phyloP scores from a whole-genome alignment of 2,113 vertebrate genomes.

The Hepsetus odoe region DNA sequence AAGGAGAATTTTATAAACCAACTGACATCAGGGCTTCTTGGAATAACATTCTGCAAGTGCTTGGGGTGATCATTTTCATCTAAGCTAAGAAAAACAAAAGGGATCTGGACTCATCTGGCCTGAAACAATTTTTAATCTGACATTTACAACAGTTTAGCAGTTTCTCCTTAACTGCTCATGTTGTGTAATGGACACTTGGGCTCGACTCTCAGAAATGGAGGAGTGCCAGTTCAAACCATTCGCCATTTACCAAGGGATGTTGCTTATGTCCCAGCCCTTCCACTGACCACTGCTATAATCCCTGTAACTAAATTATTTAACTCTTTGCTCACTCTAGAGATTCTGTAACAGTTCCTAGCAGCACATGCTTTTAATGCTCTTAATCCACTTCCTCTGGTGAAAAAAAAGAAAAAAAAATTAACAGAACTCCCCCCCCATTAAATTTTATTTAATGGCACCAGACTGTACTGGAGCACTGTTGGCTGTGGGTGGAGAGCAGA shows the following conservation, averaged over 20 bases:
- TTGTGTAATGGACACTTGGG: background rate
- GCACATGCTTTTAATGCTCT: conserved; percentile 34
- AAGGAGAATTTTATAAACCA: background rate
- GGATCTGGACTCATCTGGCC: conserved; percentile 12
- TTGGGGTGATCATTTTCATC: conserved; percentile 30
- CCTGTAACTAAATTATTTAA: background rate
- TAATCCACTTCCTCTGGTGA: background rate
- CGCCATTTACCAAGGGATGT: background rate
- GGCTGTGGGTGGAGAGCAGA: conserved; percentile 23
- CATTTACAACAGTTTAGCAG: conserved; percentile 38
- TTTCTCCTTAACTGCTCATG: background rate
- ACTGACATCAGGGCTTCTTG: background rate
- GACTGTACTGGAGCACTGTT: conserved; percentile 31
- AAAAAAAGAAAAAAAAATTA: background rate
- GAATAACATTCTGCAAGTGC: conserved; percentile 19
- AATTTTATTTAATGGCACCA: conserved; percentile 38
- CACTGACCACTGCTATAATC: background rate
- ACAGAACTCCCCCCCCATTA: background rate
- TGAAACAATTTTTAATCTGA: conserved; percentile 19
- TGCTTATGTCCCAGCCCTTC: background rate
- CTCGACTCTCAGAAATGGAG: background rate
- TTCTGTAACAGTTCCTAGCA: conserved; percentile 40
- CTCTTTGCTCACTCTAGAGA: conserved; percentile 1
- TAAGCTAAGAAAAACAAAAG: conserved; percentile 17
- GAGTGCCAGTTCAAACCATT: no score